Base-by-base conservation (phyloP, 2,113 vertebrate species). In the Manacus vitellinus region DNA sequence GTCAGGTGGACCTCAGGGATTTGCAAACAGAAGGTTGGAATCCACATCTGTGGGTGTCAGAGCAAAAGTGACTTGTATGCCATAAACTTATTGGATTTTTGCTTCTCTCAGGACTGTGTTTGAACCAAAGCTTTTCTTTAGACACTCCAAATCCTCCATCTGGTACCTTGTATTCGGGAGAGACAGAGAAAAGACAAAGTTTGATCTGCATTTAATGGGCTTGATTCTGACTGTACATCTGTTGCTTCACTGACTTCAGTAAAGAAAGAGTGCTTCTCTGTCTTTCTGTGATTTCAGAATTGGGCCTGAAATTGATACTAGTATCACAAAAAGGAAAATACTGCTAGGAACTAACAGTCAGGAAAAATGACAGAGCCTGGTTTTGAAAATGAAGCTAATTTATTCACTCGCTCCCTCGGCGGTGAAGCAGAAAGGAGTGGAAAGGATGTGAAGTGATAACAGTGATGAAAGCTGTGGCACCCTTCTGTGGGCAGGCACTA, bases 341-440 rank as follows among this genome's bases (percentile, higher is more conserved):
- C 35, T 3, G 1, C 68, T 81, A 94, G 41, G 56, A 92, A 30
- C 17, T 82, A 78, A 28, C n/a, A 19, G 27, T 65, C 56, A 25
- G 49, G 76, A 95, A 91, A 92, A 94, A 94, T 81, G 33, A 58
- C 63, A 47, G 5, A 35, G 74, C 18, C 52, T 78, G 35, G 20
- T 61, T 87, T 92, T 88, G 62, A 76, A 92, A 94, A 84, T 74
- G 46, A 59, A 84, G 28, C 51, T 80, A 56, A 91, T 92, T 88
- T 91, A 80, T 77, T 95, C 94, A 61, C 44, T 52, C 3, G 1
- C 27, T 82, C 31, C 73, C 56, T 81, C 7, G n/a, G 70, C 0
- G 0, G 73, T 33, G 68, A 65, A 52, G 68, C 68, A 44, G 88
- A 54, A 93, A 79, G 49, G 68, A 84, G 80, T 28, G 61, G 47